These are phyloP conservation scores for Melinopterus prodromus DNA, from an alignment of 2,888 invertebrate genomes.

Conservation along the genomic window DNA sequence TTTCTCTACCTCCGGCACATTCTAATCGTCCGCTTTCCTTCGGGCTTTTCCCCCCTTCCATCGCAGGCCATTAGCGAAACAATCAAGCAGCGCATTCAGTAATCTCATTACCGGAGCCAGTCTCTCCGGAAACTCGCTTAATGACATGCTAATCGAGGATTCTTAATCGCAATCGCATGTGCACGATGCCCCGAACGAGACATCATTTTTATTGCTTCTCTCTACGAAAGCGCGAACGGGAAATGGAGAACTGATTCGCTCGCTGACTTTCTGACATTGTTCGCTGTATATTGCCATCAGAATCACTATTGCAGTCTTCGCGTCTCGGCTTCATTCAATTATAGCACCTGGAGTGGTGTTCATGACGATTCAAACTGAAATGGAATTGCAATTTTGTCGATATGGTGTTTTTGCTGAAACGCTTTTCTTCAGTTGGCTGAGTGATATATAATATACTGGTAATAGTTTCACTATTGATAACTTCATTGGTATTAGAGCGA, in stretches of 20 bases:
- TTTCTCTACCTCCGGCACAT: neutral
- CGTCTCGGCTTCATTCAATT: neutral
- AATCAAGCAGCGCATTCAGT: slow-evolving; percentile 45
- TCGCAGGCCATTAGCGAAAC: slow-evolving; percentile 42
- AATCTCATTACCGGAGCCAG: slow-evolving; percentile 46
- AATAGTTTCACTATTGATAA: no score
- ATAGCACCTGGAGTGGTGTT: neutral
- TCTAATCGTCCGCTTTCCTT: neutral
- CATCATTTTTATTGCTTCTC: slow-evolving; percentile 24
- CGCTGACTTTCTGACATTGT: neutral
- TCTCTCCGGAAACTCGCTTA: slow-evolving; percentile 42
- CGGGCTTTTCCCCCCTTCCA: neutral
- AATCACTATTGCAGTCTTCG: neutral
- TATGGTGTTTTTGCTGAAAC: no score
- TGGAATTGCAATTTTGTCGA: neutral
- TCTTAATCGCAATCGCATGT: slow-evolving; percentile 39
- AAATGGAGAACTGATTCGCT: neutral
- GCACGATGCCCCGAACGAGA: slow-evolving; percentile 27
- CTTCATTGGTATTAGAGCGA: no score
- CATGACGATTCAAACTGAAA: neutral
- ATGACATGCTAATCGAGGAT: slow-evolving; percentile 48
- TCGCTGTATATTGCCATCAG: neutral
- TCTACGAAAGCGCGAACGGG: neutral
- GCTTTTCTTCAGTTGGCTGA: no score
- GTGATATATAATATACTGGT: no score